These are phyloP conservation scores for Colaptes auratus DNA, from an alignment of 2,113 vertebrate genomes.

Conservation along the genomic window DNA sequence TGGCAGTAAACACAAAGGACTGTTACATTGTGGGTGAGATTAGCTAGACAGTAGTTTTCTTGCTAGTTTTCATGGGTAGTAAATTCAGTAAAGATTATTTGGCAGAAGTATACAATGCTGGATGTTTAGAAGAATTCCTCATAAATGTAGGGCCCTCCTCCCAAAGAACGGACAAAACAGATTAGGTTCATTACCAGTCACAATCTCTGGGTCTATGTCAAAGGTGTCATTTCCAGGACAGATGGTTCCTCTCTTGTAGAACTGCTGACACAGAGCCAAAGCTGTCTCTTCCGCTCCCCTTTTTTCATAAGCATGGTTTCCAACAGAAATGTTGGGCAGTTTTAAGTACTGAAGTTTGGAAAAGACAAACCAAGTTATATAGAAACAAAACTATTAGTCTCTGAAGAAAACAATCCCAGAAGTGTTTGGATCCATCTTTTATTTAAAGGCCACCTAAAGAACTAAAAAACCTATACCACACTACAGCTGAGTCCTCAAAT, in stretches of 20 bases:
- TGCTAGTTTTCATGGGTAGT: not conserved
- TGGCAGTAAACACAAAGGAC: not conserved
- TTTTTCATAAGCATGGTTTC: conserved; percentile 88
- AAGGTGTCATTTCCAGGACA: conserved; percentile 89
- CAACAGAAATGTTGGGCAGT: conserved; percentile 84
- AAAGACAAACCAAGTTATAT: not conserved
- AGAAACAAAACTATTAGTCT: not conserved
- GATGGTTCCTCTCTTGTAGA: conserved; percentile 85
- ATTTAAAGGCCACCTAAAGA: not conserved
- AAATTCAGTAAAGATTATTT: not conserved
- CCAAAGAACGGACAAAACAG: not conserved
- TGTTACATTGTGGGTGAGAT: not conserved
- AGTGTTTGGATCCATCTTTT: not conserved
- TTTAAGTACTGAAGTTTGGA: conserved; percentile 81
- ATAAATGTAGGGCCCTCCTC: not conserved
- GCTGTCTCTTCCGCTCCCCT: conserved; percentile 71
- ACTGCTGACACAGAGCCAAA: conserved; percentile 87
- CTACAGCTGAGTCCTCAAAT: not conserved
- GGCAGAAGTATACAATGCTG: not conserved
- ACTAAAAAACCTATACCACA: not conserved
- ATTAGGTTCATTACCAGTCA: conserved; percentile 81
- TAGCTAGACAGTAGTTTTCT: not conserved
- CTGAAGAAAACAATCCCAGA: not conserved
- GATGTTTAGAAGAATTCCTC: not conserved
- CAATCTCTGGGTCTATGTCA: conserved; percentile 87